These are phyloP conservation scores for Chironomus riparius DNA, from an alignment of 2,888 invertebrate species.

Conservation along the genomic window DNA sequence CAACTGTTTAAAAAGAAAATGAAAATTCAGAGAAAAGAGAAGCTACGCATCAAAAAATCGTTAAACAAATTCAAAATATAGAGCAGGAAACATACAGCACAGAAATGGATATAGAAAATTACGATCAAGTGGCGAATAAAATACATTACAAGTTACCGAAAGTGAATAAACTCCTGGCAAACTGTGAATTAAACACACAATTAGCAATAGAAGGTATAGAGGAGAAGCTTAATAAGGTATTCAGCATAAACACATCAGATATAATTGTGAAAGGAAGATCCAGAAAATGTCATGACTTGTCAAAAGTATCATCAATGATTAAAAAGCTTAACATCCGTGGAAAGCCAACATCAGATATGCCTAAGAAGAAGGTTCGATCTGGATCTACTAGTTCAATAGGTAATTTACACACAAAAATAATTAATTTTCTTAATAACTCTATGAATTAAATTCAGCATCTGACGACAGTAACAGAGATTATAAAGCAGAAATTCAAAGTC, in stretches of 20 bases:
- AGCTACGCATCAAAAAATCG: no score
- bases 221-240: not conserved
- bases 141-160: not conserved
- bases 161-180: not conserved
- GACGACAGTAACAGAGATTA: not conserved
- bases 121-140: not conserved
- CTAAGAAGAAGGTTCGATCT: not conserved
- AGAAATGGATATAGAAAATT: not conserved
- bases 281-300: not conserved
- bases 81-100: no score
- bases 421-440: no score
- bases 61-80: no score
- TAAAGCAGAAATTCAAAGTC: not conserved
- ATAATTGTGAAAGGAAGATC: not conserved
- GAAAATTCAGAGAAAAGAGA: no score
- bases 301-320: not conserved
- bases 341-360: no score
- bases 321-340: not conserved
- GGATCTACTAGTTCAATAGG: not conserved
- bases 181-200: not conserved
- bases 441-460: not conserved
- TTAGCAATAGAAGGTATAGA: not conserved
- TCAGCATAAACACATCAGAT: not conserved
- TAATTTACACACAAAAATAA: not conserved
- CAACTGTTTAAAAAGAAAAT: no score